Conservation (phyloP, 2,113 vertebrate species). For the Oxyruncus cristatus region DNA sequence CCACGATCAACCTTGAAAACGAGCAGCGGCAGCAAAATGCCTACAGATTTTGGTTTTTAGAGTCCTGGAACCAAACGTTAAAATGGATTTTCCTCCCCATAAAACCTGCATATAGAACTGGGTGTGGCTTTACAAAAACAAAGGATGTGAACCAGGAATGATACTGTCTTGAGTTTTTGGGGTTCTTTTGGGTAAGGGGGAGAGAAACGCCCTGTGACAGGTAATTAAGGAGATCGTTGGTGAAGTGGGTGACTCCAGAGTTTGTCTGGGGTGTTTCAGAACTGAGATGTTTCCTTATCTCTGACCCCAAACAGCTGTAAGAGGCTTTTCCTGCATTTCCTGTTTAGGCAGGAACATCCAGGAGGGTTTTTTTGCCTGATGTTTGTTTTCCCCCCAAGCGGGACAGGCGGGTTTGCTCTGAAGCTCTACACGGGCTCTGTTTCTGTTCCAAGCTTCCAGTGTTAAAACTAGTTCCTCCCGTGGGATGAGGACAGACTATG, state of each 20-base stretch:
- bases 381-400: background rate
- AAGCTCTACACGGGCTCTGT: background rate
- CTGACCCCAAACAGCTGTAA: background rate
- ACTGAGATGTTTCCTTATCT: background rate
- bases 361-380: background rate
- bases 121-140: background rate
- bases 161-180: background rate
- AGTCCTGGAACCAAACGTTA: background rate
- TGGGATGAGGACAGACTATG: background rate
- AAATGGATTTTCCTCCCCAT: background rate
- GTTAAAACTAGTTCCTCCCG: background rate
- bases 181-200: background rate
- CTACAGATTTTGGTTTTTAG: background rate
- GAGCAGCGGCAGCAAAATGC: conserved; percentile 34
- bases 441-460: background rate
- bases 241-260: background rate
- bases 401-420: background rate
- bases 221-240: background rate
- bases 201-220: background rate
- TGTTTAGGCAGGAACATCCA: background rate
- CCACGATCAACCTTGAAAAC: background rate
- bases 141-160: background rate
- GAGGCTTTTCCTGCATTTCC: background rate
- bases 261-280: background rate
- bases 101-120: background rate